Conservation (phyloP, 2,888 invertebrate species). For the Amphipoea oculea region DNA sequence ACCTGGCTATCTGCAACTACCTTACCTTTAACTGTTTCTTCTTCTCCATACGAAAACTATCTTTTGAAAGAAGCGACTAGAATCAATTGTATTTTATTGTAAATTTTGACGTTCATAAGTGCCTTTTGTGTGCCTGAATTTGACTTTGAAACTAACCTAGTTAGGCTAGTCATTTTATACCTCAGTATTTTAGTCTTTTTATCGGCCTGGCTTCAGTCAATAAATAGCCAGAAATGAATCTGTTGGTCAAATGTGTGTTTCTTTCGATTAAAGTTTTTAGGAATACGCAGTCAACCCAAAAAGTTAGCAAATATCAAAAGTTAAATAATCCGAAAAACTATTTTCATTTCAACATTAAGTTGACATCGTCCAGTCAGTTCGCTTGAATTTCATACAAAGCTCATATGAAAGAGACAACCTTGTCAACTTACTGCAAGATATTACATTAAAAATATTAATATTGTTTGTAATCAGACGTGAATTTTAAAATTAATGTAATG, state of each 20-base stretch:
- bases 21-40: no score
- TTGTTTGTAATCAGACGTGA: not conserved
- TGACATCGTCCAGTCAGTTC: constrained; percentile 29
- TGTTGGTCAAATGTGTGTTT: not conserved
- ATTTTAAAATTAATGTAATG: not conserved
- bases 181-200: not conserved
- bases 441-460: constrained; percentile 23
- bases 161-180: no score
- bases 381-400: constrained; percentile 48
- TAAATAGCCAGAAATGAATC: not conserved
- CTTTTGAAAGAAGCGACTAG: no score
- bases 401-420: constrained; percentile 21
- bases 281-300: constrained; percentile 9
- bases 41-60: no score
- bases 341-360: constrained; percentile 44
- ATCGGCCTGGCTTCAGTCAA: not conserved
- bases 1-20: no score
- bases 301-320: constrained; percentile 9
- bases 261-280: not conserved
- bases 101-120: no score
- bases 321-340: constrained; percentile 22
- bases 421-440: constrained; percentile 39
- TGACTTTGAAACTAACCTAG: no score
- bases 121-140: no score
- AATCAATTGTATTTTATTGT: no score